A percentile compares a stretch with the other conserved stretches of the same genome.
Conservation (phyloP, 1,140 invertebrate genomes). For the Drosophila sulfurigaster region DNA sequence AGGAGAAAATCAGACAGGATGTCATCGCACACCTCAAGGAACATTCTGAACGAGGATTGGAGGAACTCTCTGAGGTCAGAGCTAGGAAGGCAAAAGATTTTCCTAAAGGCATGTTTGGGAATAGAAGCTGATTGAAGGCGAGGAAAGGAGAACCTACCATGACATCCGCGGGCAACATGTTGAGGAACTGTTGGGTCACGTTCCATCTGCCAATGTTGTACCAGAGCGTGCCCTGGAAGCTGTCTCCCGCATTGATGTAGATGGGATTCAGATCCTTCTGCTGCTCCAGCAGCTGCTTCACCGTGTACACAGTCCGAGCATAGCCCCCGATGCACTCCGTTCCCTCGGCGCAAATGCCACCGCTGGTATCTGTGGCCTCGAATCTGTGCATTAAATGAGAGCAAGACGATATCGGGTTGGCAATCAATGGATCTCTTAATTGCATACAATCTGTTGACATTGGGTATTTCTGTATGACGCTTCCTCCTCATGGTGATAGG, state of each 20-base stretch:
- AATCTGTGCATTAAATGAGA: conserved; percentile 86
- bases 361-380: conserved; percentile 88
- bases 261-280: conserved; percentile 88
- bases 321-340: conserved; percentile 90
- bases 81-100: no score
- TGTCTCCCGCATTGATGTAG: conserved; percentile 93
- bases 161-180: conserved; percentile 91
- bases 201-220: conserved; percentile 92
- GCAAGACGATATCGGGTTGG: not conserved
- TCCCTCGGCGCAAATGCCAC: conserved; percentile 87
- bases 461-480: not conserved
- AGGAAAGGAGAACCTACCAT: conserved; percentile 87
- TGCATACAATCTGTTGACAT: conserved; percentile 4
- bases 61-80: no score
- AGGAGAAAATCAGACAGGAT: no score
- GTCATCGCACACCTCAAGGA: no score
- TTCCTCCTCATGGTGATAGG: conserved; percentile 9
- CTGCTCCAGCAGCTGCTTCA: conserved; percentile 86
- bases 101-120: no score
- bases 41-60: no score
- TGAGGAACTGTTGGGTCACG: conserved; percentile 91
- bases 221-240: conserved; percentile 94
- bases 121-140: no score
- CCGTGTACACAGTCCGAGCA: conserved; percentile 88
- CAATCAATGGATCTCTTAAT: not conserved